Evolutionary conservation across 2,113 vertebrate genomes (phyloP).

Genomic region (Ginglymostoma cirratum): DNA sequence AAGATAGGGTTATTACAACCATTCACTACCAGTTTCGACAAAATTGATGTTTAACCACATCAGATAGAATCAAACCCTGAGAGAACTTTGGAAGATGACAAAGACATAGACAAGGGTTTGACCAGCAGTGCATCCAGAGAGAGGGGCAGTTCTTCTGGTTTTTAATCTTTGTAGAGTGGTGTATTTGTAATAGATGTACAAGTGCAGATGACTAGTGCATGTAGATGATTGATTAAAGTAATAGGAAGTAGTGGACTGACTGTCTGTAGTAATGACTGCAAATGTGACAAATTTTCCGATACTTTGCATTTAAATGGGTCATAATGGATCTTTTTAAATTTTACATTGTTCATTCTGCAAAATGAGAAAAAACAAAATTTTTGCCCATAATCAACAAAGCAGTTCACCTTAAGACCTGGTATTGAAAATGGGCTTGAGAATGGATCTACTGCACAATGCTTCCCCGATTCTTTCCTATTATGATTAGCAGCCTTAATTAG

Average conservation of each 20-base stretch:
- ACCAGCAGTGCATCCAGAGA: not conserved
- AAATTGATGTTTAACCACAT: not conserved
- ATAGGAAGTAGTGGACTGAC: not conserved
- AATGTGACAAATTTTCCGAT: not conserved
- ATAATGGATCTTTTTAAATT: not conserved
- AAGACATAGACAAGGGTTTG: not conserved
- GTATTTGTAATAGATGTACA: not conserved
- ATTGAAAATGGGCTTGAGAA: not conserved
- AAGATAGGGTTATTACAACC: not conserved
- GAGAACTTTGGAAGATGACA: not conserved
- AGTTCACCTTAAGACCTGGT: not conserved
- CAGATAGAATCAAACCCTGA: not conserved
- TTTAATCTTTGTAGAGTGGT: not conserved
- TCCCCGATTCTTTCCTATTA: not conserved
- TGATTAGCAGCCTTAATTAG: not conserved
- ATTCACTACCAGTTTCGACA: not conserved
- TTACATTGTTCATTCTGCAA: not conserved
- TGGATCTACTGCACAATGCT: not conserved
- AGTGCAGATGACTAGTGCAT: not conserved
- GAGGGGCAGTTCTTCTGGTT: not conserved
- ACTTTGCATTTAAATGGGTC: not conserved
- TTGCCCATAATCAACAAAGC: not conserved
- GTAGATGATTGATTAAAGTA: not conserved
- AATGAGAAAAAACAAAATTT: not conserved
- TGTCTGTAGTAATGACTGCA: not conserved